These are phyloP conservation scores for Ormyrus thymus DNA, from an alignment of 2,888 invertebrate genomes.

Conservation along the genomic window DNA sequence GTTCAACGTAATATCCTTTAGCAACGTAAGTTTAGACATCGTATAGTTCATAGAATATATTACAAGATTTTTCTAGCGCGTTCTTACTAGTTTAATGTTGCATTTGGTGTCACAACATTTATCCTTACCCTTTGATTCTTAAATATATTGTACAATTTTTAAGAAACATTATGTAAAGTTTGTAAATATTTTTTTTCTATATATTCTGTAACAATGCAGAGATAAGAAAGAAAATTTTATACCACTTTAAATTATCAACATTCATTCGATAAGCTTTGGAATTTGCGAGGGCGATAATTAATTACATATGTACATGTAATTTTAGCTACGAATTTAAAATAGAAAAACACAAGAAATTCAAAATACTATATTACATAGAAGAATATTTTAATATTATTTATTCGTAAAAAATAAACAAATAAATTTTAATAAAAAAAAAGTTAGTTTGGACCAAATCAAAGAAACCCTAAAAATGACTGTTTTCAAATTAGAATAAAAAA, in stretches of 20 bases:
- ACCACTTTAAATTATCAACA: conserved; percentile 57
- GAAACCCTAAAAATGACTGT: no score
- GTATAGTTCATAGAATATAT: conserved; percentile 29
- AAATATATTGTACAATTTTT: conserved; percentile 62
- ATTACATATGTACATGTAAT: background rate
- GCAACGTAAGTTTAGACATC: conserved; percentile 8
- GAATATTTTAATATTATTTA: no score
- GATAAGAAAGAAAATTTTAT: conserved; percentile 61
- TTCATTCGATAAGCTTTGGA: conserved; percentile 12
- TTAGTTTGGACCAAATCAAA: no score
- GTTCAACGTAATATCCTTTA: background rate
- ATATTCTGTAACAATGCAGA: conserved; percentile 52
- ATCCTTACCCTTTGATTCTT: conserved; percentile 33
- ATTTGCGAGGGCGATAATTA: conserved; percentile 36
- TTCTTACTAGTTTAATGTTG: conserved; percentile 14
- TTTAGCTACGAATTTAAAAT: conserved; percentile 25
- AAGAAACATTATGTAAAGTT: conserved; percentile 57
- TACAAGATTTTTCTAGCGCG: conserved; percentile 42
- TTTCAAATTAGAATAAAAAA: no score
- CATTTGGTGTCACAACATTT: conserved; percentile 10
- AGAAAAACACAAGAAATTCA: background rate
- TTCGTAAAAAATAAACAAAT: no score
- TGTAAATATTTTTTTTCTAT: conserved; percentile 55
- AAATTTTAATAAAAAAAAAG: no score
- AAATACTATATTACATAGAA: no score